phyloP scores from a whole-genome alignment of 2,113 vertebrate species.

The Platysteira castanea region DNA sequence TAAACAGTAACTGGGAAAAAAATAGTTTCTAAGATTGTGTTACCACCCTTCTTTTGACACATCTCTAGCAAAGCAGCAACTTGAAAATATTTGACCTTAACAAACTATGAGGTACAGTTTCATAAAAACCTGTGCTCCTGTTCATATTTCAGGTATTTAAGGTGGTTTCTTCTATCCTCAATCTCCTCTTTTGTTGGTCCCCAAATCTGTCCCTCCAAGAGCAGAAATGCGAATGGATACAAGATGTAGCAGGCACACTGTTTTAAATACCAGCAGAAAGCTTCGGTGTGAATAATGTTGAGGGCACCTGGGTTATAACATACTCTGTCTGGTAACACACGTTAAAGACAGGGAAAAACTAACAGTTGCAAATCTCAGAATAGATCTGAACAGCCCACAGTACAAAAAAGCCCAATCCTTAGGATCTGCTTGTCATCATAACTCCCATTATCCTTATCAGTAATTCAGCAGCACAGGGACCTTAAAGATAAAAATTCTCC shows the following conservation, averaged over 20 bases:
- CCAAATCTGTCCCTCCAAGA: slow-evolving; percentile 4
- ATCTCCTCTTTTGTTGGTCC: not conserved
- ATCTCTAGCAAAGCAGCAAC: not conserved
- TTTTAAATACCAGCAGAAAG: slow-evolving; percentile 14
- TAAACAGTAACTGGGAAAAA: not conserved
- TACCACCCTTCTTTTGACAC: not conserved
- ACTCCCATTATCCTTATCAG: not conserved
- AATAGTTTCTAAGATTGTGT: not conserved
- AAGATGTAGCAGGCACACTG: not conserved
- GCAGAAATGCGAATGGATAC: slow-evolving; percentile 14
- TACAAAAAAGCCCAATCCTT: not conserved
- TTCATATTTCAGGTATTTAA: not conserved
- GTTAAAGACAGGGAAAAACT: slow-evolving; percentile 6
- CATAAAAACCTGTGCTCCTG: not conserved
- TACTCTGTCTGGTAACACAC: not conserved
- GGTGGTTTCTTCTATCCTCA: not conserved
- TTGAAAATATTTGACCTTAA: not conserved
- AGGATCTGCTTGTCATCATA: not conserved
- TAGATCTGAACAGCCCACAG: not conserved
- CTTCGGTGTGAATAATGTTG: not conserved
- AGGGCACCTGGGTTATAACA: not conserved
- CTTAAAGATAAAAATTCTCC: not conserved
- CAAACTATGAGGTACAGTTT: not conserved
- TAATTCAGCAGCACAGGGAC: not conserved
- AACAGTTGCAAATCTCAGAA: not conserved